phyloP scores from a whole-genome alignment of 2,888 invertebrate species.

The Plagodis dolabraria region DNA sequence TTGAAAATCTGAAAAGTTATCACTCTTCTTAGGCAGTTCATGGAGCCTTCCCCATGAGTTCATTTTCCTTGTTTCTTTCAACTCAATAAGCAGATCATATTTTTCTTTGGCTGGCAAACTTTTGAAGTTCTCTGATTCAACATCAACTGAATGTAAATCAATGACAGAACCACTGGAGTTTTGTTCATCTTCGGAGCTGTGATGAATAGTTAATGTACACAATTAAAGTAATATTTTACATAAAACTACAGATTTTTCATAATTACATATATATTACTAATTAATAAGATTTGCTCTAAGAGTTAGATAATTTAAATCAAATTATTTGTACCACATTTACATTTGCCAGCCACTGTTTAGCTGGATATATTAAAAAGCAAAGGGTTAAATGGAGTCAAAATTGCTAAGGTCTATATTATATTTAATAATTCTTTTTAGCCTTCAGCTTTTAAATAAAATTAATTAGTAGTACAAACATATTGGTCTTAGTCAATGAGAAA shows the following conservation, averaged over 20 bases:
- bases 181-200: conserved; percentile 69
- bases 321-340: too few species aligned
- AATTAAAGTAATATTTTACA: too few species aligned
- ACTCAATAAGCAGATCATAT: conserved; percentile 95
- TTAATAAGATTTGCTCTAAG: neutral
- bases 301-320: neutral
- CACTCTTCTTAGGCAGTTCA: conserved; percentile 91
- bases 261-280: neutral
- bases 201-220: conserved; percentile 21
- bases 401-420: too few species aligned
- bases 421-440: too few species aligned
- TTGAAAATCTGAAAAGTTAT: conserved; percentile 88
- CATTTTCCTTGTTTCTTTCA: conserved; percentile 96
- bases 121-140: conserved; percentile 91
- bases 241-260: too few species aligned
- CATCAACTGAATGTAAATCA: conserved; percentile 92
- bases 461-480: neutral
- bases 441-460: too few species aligned
- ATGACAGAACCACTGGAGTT: conserved; percentile 69
- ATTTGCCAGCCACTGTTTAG: neutral
- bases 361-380: too few species aligned
- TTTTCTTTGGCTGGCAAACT: conserved; percentile 94
- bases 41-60: conserved; percentile 94
- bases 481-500: neutral
- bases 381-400: too few species aligned